Evolutionary conservation across 92 coral and sea anemone species (phyloP), one percentile per base, ranked within the genome.

Genomic region (Zoanthus solanderi): DNA sequence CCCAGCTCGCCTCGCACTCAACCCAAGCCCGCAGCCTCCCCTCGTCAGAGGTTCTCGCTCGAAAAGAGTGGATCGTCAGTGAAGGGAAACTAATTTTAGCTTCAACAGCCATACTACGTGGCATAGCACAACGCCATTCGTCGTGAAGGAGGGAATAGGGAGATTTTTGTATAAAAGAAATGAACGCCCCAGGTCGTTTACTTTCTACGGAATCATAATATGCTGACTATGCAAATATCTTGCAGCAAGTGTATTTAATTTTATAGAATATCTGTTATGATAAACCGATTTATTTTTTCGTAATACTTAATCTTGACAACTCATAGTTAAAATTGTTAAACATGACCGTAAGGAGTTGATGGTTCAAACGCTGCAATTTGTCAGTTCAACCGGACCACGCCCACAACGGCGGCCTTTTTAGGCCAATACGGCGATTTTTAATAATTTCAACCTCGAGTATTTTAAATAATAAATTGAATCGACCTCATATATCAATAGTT

Each of bases 1-100:
- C 85, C 85, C n/a, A 61, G 66, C 85, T 60, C 85, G 17, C 85
- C 85, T 81, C 85, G 85, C 75, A 11, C 29, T 73, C 85, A 81
- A 71, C 75, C 60, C 63, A 81, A 67, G 29, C 75, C 61, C 75
- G 63, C 75, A 7, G 75, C 31, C 75, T 81, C 85, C 15, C 85
- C 85, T 44, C 60, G 85, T 37, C 0, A 44, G 45, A 66, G 58
- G 52, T 18, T 66, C 58, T 81, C 85, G 6, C 74, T 65, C 23
- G 85, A 69, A 30, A 23, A 42, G 16, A 28, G 32, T 16, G 69
- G 69, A 63, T n/a, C 69, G 31, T 63, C 7, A 63, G 11, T 13
- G 65, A 12, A 12, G 65, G 17, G 5, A 63, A 63, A 18, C 5
- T 14, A 60, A 7, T n/a, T 60, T 47, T 47, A 23, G 23, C 23